Percentiles rank a stretch among this genome's conserved stretches.
These are phyloP conservation scores for Lasioglossum lativentre DNA, from an alignment of 2,888 invertebrate genomes.

Conservation along the genomic window DNA sequence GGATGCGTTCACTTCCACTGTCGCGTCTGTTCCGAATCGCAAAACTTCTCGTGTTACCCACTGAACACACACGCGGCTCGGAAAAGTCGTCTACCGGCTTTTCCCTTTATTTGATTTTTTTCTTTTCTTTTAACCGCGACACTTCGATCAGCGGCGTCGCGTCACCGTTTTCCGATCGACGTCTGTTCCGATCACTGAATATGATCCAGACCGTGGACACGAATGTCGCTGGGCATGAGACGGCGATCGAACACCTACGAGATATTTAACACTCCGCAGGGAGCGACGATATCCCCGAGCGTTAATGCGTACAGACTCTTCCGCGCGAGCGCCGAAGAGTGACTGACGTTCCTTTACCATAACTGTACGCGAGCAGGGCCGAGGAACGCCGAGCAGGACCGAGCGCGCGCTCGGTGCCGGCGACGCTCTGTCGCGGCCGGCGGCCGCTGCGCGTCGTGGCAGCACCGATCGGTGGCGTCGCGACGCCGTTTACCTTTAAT, in stretches of 20 bases:
- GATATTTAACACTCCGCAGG: constrained; percentile 65
- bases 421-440: constrained; percentile 67
- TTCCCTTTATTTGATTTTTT: neutral
- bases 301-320: constrained; percentile 77
- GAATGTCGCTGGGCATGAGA: constrained; percentile 32
- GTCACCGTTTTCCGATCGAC: constrained; percentile 20
- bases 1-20: neutral
- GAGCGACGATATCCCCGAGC: constrained; percentile 65
- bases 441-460: constrained; percentile 77
- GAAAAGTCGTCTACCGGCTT: constrained; percentile 60
- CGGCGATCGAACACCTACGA: constrained; percentile 58
- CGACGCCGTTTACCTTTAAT: constrained; percentile 41
- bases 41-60: constrained; percentile 50
- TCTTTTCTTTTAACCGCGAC: constrained; percentile 24
- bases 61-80: constrained; percentile 59
- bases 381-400: constrained; percentile 73
- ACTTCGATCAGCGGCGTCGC: constrained; percentile 39
- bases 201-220: constrained; percentile 5
- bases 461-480: constrained; percentile 78
- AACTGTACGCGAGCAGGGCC: constrained; percentile 72
- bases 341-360: constrained; percentile 81
- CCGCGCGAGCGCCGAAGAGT: constrained; percentile 84
- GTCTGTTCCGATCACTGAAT: constrained; percentile 20
- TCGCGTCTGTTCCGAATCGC: constrained; percentile 26
- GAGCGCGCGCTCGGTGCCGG: constrained; percentile 72